phyloP scores from a whole-genome alignment of 1,140 invertebrate genomes.

The Lepeophtheirus salmonis region DNA sequence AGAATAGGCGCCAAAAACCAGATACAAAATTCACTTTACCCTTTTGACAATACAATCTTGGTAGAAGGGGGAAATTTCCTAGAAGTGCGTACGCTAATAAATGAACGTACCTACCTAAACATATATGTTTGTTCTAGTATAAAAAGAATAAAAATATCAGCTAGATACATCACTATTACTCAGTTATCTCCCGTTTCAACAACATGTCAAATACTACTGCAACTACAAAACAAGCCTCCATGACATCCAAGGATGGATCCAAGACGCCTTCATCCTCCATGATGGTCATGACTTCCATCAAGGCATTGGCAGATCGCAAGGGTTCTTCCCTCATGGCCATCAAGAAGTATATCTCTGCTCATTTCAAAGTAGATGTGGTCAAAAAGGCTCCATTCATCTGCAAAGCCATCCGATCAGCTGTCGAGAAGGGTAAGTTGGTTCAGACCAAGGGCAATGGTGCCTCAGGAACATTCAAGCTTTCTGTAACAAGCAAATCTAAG shows the following conservation, averaged over 20 bases:
- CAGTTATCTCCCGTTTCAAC: too few species aligned
- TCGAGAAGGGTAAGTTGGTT: slow-evolving; percentile 34
- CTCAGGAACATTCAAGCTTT: slow-evolving; percentile 38
- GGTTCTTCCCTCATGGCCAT: slow-evolving; percentile 41
- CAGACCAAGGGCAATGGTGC: slow-evolving; percentile 42
- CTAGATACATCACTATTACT: too few species aligned
- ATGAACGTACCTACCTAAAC: too few species aligned
- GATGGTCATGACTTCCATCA: slow-evolving; percentile 37
- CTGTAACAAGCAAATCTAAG: slow-evolving; percentile 20
- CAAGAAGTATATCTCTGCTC: slow-evolving; percentile 40
- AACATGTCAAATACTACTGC: slow-evolving; percentile 1
- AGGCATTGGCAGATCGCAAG: slow-evolving; percentile 36
- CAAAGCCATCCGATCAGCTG: slow-evolving; percentile 26
- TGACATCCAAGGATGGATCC: slow-evolving; percentile 20
- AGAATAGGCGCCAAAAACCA: too few species aligned
- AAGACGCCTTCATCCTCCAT: slow-evolving; percentile 26
- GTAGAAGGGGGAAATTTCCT: too few species aligned
- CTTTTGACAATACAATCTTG: too few species aligned
- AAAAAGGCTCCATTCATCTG: slow-evolving; percentile 38
- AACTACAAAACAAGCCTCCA: slow-evolving; percentile 17
- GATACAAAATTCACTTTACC: too few species aligned
- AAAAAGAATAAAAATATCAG: too few species aligned
- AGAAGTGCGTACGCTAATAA: too few species aligned
- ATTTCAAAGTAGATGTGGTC: slow-evolving; percentile 37
- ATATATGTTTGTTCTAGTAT: too few species aligned